Evolutionary conservation across 2,113 vertebrate species (phyloP).

Genomic region (Pogona vitticeps): DNA sequence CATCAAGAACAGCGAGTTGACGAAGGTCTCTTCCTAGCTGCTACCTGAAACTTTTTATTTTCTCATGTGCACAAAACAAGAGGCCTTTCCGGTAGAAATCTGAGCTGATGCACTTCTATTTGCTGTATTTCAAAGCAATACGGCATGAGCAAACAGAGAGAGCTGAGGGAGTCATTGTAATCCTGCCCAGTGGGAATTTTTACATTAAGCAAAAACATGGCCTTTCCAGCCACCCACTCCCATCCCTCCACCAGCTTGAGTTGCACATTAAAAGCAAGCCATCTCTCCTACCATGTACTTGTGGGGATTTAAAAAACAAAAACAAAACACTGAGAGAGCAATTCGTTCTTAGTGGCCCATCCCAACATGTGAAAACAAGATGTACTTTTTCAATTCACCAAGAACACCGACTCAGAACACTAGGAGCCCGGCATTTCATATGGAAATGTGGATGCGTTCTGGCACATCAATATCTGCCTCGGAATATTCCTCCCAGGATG

Average conservation of each 20-base stretch:
- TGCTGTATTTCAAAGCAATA: slow-evolving; percentile 42
- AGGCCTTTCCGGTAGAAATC: slow-evolving; percentile 51
- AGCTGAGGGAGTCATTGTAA: slow-evolving; percentile 64
- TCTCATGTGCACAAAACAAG: slow-evolving; percentile 52
- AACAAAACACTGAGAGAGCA: slow-evolving; percentile 41
- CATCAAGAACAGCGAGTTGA: slow-evolving; percentile 55
- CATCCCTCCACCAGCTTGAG: slow-evolving; percentile 62
- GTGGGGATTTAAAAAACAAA: slow-evolving; percentile 59
- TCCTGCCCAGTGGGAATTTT: slow-evolving; percentile 43
- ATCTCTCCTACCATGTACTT: slow-evolving; percentile 43
- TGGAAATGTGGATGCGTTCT: slow-evolving; percentile 53
- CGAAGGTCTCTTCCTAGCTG: slow-evolving; percentile 60
- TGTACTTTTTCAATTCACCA: slow-evolving; percentile 66
- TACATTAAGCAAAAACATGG: slow-evolving; percentile 64
- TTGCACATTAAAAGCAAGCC: slow-evolving; percentile 63
- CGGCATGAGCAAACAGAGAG: slow-evolving; percentile 65
- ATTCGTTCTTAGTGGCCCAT: slow-evolving; percentile 47
- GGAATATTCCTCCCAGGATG: slow-evolving; percentile 35
- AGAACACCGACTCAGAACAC: slow-evolving; percentile 56
- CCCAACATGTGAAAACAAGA: slow-evolving; percentile 46
- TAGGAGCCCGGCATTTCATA: not conserved
- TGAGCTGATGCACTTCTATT: slow-evolving; percentile 57
- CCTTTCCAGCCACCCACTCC: not conserved
- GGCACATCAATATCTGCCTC: slow-evolving; percentile 43
- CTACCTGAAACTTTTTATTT: slow-evolving; percentile 62